Conservation (phyloP, 1,140 invertebrate species). For the Pemphigus obesinymphae region DNA sequence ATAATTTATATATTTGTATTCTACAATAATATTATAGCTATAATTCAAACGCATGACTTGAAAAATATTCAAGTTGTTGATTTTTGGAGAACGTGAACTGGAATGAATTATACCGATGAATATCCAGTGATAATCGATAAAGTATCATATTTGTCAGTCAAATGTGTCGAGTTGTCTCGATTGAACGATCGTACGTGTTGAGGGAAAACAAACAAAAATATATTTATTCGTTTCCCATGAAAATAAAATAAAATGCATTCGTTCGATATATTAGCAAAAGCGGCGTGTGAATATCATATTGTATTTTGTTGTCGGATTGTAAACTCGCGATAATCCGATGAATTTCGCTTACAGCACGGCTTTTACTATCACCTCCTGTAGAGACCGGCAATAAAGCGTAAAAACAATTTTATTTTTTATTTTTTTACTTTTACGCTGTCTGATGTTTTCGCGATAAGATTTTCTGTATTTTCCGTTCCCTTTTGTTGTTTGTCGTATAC, state of each 20-base stretch:
- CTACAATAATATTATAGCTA: too few species aligned
- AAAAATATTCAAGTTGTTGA: too few species aligned
- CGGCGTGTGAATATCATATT: not conserved
- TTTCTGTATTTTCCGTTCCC: not conserved
- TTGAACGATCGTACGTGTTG: too few species aligned
- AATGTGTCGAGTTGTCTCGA: too few species aligned
- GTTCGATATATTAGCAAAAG: not conserved
- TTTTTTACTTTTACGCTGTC: not conserved
- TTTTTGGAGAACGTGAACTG: too few species aligned
- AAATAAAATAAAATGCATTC: not conserved
- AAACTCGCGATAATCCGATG: not conserved
- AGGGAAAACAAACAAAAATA: too few species aligned
- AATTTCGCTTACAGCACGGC: not conserved
- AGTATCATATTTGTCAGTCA: too few species aligned
- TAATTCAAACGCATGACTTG: too few species aligned
- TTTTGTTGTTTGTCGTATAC: not conserved
- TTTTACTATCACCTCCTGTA: not conserved
- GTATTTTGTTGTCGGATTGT: not conserved
- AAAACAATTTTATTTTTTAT: not conserved
- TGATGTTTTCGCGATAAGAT: constrained; percentile 17
- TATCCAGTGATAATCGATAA: too few species aligned
- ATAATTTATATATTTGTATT: too few species aligned
- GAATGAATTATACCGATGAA: too few species aligned
- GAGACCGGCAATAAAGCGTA: not conserved
- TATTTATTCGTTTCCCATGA: too few species aligned